Conservation (phyloP, 2,113 vertebrate species). For the Myiozetetes cayanensis region DNA sequence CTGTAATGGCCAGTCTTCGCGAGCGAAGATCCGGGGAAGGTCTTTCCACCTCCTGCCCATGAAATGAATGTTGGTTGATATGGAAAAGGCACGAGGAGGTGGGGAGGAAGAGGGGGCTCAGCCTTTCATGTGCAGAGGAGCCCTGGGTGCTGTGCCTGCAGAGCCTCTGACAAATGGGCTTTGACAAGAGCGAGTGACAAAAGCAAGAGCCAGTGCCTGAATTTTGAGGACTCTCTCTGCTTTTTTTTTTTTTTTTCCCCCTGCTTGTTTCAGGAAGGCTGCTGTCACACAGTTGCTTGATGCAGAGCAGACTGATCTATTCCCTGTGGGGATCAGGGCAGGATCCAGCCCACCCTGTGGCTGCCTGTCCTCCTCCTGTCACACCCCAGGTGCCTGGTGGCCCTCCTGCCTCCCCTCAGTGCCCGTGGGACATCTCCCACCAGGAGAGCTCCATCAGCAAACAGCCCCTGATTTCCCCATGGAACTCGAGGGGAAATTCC, state of each 20-base stretch:
- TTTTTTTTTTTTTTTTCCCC: no score
- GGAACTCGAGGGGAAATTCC: neutral
- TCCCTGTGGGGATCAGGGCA: neutral
- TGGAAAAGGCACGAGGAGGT: neutral
- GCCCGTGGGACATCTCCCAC: neutral
- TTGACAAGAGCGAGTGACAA: slow-evolving; percentile 30
- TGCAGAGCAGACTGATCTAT: neutral
- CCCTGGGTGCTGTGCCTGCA: neutral
- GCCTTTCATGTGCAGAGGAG: neutral
- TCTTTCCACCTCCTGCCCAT: no score
- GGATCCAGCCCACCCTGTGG: neutral
- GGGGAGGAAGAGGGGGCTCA: neutral
- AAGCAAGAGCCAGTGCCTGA: slow-evolving; percentile 10
- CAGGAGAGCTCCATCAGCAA: neutral
- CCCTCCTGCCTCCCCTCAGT: neutral
- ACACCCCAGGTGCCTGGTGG: fast-evolving
- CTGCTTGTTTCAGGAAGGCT: neutral
- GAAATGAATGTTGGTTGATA: neutral
- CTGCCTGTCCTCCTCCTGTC: neutral
- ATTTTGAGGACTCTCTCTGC: neutral
- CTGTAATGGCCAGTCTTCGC: no score
- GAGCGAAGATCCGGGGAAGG: no score
- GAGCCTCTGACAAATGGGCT: slow-evolving; percentile 32
- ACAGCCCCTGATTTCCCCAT: neutral
- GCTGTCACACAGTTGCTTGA: slow-evolving; percentile 5